A percentile compares a stretch with the other conserved stretches of the same genome.
Evolutionary conservation across 2,113 vertebrate genomes (phyloP).

Genomic region (Chlorodrepanis virens): DNA sequence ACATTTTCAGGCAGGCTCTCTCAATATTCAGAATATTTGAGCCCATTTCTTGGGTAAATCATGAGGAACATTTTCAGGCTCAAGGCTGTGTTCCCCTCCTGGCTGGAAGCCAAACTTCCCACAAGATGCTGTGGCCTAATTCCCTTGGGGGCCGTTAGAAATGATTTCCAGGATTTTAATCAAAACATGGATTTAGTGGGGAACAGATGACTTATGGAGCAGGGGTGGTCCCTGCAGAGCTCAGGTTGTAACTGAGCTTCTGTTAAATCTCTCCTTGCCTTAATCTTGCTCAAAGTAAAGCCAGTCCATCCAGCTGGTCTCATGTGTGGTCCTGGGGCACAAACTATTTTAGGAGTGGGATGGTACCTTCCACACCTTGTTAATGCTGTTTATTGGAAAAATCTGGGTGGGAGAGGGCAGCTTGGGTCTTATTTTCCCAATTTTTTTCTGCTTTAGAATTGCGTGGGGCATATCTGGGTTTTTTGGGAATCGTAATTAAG

Average conservation of each 20-base stretch:
- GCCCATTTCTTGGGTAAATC: background rate
- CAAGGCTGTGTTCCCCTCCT: background rate
- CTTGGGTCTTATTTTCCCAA: background rate
- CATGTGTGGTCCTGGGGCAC: constrained; percentile 33
- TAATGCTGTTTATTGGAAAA: constrained; percentile 3
- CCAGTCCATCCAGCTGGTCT: background rate
- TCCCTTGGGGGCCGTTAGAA: background rate
- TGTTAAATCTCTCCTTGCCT: background rate
- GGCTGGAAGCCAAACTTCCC: background rate
- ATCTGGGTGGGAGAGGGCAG: background rate
- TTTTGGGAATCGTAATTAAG: background rate
- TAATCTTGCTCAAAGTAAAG: background rate
- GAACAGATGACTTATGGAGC: constrained; percentile 35
- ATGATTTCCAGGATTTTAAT: constrained; percentile 21
- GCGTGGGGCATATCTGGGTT: fast-evolving
- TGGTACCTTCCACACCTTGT: constrained; percentile 13
- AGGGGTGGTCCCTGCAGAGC: constrained; percentile 27
- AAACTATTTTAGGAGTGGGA: background rate
- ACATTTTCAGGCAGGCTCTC: background rate
- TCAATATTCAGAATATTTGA: background rate
- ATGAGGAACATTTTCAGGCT: background rate
- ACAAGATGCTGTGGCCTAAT: background rate
- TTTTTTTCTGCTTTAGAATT: background rate
- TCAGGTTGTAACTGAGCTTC: constrained; percentile 16
- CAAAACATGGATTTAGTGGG: background rate